Evolutionary conservation across 2,113 vertebrate genomes (phyloP).

Genomic region (Colaptes auratus): DNA sequence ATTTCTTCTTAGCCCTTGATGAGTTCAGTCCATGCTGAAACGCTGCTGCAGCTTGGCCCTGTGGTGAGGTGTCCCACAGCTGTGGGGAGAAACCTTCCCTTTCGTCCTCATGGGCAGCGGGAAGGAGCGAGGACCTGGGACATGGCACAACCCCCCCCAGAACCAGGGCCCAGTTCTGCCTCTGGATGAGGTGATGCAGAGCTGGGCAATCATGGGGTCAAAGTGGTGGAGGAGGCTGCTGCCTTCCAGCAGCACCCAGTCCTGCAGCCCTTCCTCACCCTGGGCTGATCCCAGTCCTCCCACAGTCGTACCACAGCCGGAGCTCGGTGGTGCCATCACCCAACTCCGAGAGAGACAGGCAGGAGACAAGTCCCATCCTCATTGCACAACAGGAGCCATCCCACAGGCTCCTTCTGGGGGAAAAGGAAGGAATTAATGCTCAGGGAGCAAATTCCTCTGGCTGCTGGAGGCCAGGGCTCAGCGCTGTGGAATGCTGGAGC

Average conservation of each 20-base stretch:
- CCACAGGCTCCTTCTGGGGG: neutral
- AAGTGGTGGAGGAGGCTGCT: neutral
- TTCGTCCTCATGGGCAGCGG: neutral
- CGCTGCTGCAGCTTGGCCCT: neutral
- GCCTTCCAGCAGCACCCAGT: neutral
- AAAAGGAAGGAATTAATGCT: constrained; percentile 2
- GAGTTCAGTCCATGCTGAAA: neutral
- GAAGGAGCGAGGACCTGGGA: neutral
- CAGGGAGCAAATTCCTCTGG: constrained; percentile 51
- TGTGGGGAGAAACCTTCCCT: neutral
- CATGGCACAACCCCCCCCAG: accelerated
- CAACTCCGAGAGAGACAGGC: neutral
- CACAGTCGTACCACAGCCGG: accelerated
- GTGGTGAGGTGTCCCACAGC: accelerated
- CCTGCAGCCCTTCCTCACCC: neutral
- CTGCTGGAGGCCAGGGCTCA: constrained; percentile 35
- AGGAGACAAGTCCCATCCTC: neutral
- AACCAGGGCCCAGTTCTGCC: neutral
- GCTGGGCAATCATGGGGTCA: neutral
- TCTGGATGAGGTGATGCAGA: neutral
- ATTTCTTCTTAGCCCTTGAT: neutral
- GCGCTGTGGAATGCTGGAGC: constrained; percentile 21
- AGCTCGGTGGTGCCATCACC: neutral
- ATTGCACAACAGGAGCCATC: constrained; percentile 8
- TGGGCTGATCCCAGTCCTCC: neutral